Evolutionary conservation across 2,113 vertebrate species (phyloP), one percentile per base, ranked within the genome.

Genomic region (Psephotus haematonotus): DNA sequence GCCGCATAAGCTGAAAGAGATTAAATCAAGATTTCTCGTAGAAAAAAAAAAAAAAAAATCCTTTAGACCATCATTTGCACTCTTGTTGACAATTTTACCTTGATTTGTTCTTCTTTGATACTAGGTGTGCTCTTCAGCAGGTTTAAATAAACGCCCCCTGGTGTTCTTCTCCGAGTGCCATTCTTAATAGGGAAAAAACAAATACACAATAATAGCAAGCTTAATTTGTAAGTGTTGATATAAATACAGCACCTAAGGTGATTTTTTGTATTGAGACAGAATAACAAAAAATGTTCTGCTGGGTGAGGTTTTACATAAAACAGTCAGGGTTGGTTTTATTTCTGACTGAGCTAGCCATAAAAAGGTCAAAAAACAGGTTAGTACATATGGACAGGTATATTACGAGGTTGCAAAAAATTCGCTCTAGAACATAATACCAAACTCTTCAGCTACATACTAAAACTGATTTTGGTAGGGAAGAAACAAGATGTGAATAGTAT

Each of bases 81-180:
- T 41, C 24, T 43, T 88, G 27, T 50, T 90, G 25, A 60, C 7
- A 64, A 88, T 67, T 95, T 96, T 98, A 99, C 99, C 98, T 99
- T 99, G 74, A 99, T 96, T 95, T 99, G 99, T 3, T 98, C 95
- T 74, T 98, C 98, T 63, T 98, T 98, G 97, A 99, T 97, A 92
- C 99, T 99, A 10, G 99, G 99, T 8, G 99, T 99, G 94, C 98
- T 99, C 97, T 99, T 99, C 94, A 99, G 95, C 43, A 99, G 97
- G 94, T 99, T 99, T 88, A 99, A 98, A 95, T 99, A 99, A 63
- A 99, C 99, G 2, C 99, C 99, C 5, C 99, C 99, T 6, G 99
- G 99, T 15, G 99, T 99, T 92, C 99, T 98, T 82, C 99, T 98
- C 95, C 99, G 98, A 93, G 98, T 99, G 88, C 99, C 99, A 12